phyloP scores from a whole-genome alignment of 2,888 invertebrate genomes.

The Drosophila emarginata region DNA sequence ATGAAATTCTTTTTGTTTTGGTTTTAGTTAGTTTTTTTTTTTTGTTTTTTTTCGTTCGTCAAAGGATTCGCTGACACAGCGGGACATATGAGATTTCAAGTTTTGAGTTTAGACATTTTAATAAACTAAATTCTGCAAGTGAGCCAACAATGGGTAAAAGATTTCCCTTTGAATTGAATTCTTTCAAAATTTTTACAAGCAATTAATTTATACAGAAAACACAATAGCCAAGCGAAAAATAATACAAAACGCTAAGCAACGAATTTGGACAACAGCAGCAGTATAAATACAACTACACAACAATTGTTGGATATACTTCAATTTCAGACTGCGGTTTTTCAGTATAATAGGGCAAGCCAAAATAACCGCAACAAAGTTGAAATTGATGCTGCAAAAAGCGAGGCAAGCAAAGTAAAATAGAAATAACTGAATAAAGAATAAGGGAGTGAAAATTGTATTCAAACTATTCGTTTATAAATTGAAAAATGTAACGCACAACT shows the following conservation, averaged over 20 bases:
- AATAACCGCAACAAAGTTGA: constrained; percentile 45
- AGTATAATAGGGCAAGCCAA: constrained; percentile 25
- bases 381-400: constrained; percentile 29
- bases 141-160: background rate
- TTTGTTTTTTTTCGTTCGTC: background rate
- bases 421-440: background rate
- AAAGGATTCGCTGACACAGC: constrained; percentile 35
- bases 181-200: constrained; percentile 6
- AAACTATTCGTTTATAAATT: constrained; percentile 2
- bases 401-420: constrained; percentile 11
- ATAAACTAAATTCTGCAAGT: constrained; percentile 21
- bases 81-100: constrained; percentile 17
- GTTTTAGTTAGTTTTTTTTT: constrained; percentile 11
- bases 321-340: constrained; percentile 43
- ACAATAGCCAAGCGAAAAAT: constrained; percentile 38
- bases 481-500: background rate
- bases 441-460: constrained; percentile 1
- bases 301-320: constrained; percentile 39
- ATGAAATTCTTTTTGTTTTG: constrained; percentile 18
- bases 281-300: constrained; percentile 17
- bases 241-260: constrained; percentile 35
- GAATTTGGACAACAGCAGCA: constrained; percentile 24
- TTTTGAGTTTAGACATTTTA: constrained; percentile 25
- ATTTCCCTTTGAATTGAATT: constrained; percentile 6
- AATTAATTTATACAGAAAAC: constrained; percentile 34